These are phyloP conservation scores for Gari tellinella DNA, from an alignment of 2,888 invertebrate genomes.

Conservation along the genomic window DNA sequence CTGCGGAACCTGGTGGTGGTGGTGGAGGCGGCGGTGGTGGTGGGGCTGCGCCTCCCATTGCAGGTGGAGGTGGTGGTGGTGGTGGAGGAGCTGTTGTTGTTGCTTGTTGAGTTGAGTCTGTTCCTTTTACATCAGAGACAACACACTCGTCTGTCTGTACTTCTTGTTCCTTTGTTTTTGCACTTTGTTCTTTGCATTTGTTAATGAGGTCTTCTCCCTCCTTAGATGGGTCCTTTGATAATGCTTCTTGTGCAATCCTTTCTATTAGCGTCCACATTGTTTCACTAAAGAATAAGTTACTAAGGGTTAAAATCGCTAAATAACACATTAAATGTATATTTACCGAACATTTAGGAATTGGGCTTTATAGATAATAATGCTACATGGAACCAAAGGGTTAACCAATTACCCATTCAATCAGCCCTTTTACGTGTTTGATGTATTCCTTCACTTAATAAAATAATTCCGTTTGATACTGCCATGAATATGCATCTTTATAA, in stretches of 20 bases:
- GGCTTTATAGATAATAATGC: too few relatives aligned
- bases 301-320: too few relatives aligned
- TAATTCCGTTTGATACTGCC: too few relatives aligned
- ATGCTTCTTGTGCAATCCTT: constrained; percentile 68
- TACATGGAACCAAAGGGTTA: too few relatives aligned
- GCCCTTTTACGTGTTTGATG: too few relatives aligned
- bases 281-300: constrained; percentile 67
- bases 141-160: constrained; percentile 68
- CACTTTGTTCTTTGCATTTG: constrained; percentile 30
- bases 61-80: constrained; percentile 31
- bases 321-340: too few relatives aligned
- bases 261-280: constrained; percentile 76
- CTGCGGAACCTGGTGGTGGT: constrained; percentile 31
- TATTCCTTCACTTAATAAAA: too few relatives aligned
- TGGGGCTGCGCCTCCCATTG: constrained; percentile 29
- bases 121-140: background rate
- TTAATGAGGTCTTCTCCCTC: constrained; percentile 55
- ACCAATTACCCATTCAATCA: too few relatives aligned
- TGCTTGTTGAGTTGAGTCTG: background rate
- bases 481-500: too few relatives aligned
- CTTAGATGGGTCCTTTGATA: constrained; percentile 42
- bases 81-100: background rate
- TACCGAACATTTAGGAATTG: too few relatives aligned
- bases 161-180: constrained; percentile 60
- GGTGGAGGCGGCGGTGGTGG: constrained; percentile 62